Percentiles rank a stretch among this genome's conserved stretches.
phyloP scores from a whole-genome alignment of 2,888 invertebrate species.

The Eudemis profundana region DNA sequence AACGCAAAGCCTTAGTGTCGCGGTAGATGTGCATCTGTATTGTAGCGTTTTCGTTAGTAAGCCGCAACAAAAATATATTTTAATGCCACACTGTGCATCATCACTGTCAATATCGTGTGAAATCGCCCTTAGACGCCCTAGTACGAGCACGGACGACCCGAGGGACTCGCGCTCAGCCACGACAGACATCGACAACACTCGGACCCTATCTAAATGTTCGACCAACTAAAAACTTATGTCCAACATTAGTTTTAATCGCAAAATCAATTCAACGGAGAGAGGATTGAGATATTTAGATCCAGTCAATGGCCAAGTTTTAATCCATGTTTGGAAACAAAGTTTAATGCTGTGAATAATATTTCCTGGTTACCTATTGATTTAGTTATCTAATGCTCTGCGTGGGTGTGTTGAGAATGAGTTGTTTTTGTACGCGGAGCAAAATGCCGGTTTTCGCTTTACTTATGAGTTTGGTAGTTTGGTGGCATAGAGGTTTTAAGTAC shows the following conservation, averaged over 20 bases:
- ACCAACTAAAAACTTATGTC: conserved; percentile 22
- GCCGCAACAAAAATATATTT: too few species aligned
- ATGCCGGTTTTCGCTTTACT: too few species aligned
- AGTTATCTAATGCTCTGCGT: too few species aligned
- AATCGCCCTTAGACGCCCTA: neutral
- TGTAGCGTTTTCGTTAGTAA: too few species aligned
- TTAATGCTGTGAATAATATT: neutral
- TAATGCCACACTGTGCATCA: too few species aligned
- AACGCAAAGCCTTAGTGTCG: too few species aligned
- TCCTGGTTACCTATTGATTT: neutral
- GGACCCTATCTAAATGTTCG: conserved; percentile 50
- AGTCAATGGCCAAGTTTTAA: neutral
- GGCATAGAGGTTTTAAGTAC: too few species aligned
- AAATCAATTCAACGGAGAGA: conserved; percentile 9
- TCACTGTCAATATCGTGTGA: too few species aligned
- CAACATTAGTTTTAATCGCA: neutral
- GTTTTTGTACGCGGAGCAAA: too few species aligned
- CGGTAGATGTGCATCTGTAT: too few species aligned
- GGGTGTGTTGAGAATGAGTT: too few species aligned
- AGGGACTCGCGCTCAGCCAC: conserved; percentile 50
- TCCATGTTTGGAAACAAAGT: neutral
- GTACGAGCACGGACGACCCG: neutral
- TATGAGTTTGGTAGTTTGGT: too few species aligned
- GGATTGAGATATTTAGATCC: neutral
- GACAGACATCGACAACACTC: conserved; percentile 46